These are phyloP conservation scores for Chionomys nivalis DNA, from an alignment of 2,113 vertebrate genomes.

Conservation along the genomic window DNA sequence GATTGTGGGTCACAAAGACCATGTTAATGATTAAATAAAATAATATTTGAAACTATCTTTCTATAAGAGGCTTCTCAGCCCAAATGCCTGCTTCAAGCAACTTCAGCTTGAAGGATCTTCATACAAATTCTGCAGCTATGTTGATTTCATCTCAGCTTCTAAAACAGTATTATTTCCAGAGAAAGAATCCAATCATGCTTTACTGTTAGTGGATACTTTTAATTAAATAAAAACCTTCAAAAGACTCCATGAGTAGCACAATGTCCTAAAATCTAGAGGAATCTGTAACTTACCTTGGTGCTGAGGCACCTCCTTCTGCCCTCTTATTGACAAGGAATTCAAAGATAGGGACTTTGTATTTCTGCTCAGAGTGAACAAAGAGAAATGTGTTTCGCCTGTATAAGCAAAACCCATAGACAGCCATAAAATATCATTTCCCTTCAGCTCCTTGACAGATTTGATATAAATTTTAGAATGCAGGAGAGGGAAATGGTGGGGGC, in stretches of 20 bases:
- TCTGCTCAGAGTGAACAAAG: conserved; percentile 66
- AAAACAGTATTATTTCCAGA: background rate
- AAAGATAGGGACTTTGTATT: conserved; percentile 28
- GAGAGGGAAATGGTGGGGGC: background rate
- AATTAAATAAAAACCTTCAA: conserved; percentile 43
- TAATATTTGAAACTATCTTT: background rate
- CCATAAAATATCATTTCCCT: conserved; percentile 80
- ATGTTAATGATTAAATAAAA: background rate
- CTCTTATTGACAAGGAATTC: conserved; percentile 42
- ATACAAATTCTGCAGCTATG: background rate
- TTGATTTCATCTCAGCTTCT: background rate
- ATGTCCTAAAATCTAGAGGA: background rate
- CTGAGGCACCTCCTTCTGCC: background rate
- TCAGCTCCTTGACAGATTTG: conserved; percentile 79
- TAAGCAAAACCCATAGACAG: conserved; percentile 77
- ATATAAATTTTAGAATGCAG: conserved; percentile 76
- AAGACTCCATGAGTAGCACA: background rate
- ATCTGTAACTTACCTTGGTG: background rate
- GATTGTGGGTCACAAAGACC: background rate
- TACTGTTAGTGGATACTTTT: background rate
- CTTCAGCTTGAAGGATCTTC: conserved; percentile 1
- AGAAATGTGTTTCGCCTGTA: conserved; percentile 67
- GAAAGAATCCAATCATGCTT: background rate
- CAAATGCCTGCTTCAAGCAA: background rate
- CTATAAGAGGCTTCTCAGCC: background rate